Percentiles rank a stretch among this genome's conserved stretches.
Evolutionary conservation across 2,888 invertebrate species (phyloP).

Genomic region (Dioctria linearis): DNA sequence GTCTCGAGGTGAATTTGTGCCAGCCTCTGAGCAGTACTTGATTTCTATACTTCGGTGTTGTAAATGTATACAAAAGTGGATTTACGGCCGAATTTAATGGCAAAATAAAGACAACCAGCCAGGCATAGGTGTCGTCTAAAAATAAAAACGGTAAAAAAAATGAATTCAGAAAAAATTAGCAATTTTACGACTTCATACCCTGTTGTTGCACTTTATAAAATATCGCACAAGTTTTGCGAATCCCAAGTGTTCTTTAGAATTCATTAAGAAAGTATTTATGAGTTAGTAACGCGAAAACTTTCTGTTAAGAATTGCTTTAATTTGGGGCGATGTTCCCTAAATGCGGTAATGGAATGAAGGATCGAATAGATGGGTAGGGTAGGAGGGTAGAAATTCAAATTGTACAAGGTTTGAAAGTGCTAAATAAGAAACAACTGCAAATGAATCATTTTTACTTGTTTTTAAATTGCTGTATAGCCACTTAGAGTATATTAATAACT

Average conservation of each 20-base stretch:
- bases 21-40: constrained; percentile 71
- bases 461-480: too few relatives aligned
- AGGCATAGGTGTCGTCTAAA: constrained; percentile 76
- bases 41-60: constrained; percentile 77
- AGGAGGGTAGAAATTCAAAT: background rate
- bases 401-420: too few relatives aligned
- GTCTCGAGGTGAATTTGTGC: constrained; percentile 69
- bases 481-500: too few relatives aligned
- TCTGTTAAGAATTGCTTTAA: background rate
- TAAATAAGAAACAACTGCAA: too few relatives aligned
- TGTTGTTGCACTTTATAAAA: constrained; percentile 28
- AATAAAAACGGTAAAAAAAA: constrained; percentile 24
- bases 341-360: too few relatives aligned
- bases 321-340: background rate
- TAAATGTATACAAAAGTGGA: constrained; percentile 79
- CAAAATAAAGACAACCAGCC: constrained; percentile 78
- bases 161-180: constrained; percentile 8
- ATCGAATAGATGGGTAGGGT: background rate
- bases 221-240: background rate
- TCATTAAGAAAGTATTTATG: background rate
- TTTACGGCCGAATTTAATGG: constrained; percentile 80
- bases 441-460: too few relatives aligned
- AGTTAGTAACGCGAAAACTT: background rate
- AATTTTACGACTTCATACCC: constrained; percentile 12
- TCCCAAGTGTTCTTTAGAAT: background rate